Percentiles rank a stretch among this genome's conserved stretches.
Evolutionary conservation across 2,113 vertebrate species (phyloP).

Genomic region (Hiodon tergisus): DNA sequence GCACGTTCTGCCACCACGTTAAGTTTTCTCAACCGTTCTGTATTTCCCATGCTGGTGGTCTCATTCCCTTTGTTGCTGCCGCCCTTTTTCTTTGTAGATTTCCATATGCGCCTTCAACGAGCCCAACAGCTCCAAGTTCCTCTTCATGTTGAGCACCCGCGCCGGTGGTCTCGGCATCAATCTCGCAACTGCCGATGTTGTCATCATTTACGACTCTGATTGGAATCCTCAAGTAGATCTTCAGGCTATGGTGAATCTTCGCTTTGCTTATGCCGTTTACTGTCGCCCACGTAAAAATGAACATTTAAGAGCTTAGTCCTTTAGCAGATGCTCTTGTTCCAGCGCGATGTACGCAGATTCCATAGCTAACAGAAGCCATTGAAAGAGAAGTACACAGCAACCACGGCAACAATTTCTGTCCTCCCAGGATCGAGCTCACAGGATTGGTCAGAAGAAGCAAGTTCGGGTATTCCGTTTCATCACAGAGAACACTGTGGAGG

Average conservation of each 20-base stretch:
- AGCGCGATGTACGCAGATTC: neutral
- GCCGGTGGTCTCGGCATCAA: slow-evolving; percentile 97
- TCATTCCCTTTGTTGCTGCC: neutral
- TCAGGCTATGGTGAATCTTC: slow-evolving; percentile 85
- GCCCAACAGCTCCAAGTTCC: slow-evolving; percentile 86
- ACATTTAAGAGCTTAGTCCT: neutral
- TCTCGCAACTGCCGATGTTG: slow-evolving; percentile 93
- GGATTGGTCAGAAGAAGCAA: slow-evolving; percentile 94
- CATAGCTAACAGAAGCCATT: neutral
- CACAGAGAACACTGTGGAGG: slow-evolving; percentile 94
- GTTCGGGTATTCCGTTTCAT: slow-evolving; percentile 95
- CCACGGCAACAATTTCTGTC: neutral
- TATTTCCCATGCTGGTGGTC: slow-evolving; percentile 4
- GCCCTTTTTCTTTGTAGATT: slow-evolving; percentile 57
- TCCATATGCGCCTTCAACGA: slow-evolving; percentile 90
- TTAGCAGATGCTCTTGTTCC: neutral
- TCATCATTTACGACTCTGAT: slow-evolving; percentile 96
- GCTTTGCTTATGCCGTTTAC: neutral
- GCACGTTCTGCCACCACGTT: slow-evolving; percentile 44
- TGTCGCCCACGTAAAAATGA: neutral
- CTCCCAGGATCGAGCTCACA: slow-evolving; percentile 88
- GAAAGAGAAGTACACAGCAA: neutral
- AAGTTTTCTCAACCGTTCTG: neutral
- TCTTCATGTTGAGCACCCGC: slow-evolving; percentile 96
- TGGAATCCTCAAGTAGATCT: slow-evolving; percentile 99